Base-by-base conservation (phyloP, 2,797 vertebrate genomes). In the Sus cebifrons region DNA sequence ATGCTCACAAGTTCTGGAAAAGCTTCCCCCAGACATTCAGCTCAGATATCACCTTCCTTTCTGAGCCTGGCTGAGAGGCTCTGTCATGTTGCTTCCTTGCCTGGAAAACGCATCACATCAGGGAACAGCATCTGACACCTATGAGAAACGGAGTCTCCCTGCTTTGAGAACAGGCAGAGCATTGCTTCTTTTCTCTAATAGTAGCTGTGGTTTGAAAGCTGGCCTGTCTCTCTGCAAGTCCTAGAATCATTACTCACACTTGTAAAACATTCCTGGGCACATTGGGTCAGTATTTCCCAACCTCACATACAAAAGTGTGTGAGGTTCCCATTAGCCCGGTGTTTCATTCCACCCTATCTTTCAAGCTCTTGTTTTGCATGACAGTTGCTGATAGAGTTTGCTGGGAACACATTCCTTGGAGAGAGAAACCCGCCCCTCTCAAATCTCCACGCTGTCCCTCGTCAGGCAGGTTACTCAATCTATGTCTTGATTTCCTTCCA, bases 231-330 rank as follows among this genome's bases (percentile, higher is more conserved):
- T 56, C 71, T 52, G 79, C 78, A 58, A 82, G 77, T 58, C 68
- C 71, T 49, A 10, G 60, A 92, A 86, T 49, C 89, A 96, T 23
- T 62, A 40, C 67, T 94, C 32, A 58, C 58, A 44, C 65, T 2
- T 27, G 16, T 56, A 71, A 93, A 93, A 89, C 89, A 92, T 71
- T 62, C 67, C 75, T 23, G 27, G 87, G 82, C 71, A 77, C 86
- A 23, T 62, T 0, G 29, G 71, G 71, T 49, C 79, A 67, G 27
- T 36, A 56, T 86, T 85, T 56, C 27, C 91, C 56, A 68, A 44
- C 29, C 62, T 65, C 13, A 32, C 60, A 86, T 44, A 73, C 18
- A 89, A 68, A 85, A 44, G 36, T 49, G 5, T 5, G 29, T 6
- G 23, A 1, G 17, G 12, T 32, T 40, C 52, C 82, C 13, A 79